A percentile compares a stretch with the other conserved stretches of the same genome.
phyloP scores from a whole-genome alignment of 2,888 invertebrate genomes.

The Mactromeris polynyma region DNA sequence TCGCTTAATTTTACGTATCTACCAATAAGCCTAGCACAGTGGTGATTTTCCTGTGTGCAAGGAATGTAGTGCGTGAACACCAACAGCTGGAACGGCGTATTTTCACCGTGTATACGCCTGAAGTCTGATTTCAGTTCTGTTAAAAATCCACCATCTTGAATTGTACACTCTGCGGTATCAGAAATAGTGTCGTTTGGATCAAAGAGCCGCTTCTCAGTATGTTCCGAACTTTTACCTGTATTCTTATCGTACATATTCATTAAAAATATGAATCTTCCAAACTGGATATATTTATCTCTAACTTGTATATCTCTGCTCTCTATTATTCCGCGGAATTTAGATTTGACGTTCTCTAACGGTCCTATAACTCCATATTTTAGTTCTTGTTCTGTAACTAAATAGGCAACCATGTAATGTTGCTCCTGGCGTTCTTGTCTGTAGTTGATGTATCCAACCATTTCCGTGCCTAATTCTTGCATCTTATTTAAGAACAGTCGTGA shows the following conservation, averaged over 20 bases:
- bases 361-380: neutral
- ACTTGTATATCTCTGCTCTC: neutral
- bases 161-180: neutral
- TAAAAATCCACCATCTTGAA: no score
- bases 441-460: neutral
- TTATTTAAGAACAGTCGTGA: neutral
- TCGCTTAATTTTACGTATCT: neutral
- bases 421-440: neutral
- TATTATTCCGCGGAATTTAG: neutral
- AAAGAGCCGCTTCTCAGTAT: neutral
- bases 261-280: constrained; percentile 4
- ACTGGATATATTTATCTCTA: neutral
- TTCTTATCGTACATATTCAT: neutral
- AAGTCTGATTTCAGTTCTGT: neutral
- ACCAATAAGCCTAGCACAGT: neutral
- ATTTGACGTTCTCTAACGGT: neutral
- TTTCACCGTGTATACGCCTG: neutral
- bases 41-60: neutral
- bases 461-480: neutral
- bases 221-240: neutral
- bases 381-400: neutral
- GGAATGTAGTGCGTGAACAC: neutral
- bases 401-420: neutral
- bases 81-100: neutral
- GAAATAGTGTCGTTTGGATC: neutral